Conservation (phyloP, 2,888 invertebrate species). For the Fragum sueziense region DNA sequence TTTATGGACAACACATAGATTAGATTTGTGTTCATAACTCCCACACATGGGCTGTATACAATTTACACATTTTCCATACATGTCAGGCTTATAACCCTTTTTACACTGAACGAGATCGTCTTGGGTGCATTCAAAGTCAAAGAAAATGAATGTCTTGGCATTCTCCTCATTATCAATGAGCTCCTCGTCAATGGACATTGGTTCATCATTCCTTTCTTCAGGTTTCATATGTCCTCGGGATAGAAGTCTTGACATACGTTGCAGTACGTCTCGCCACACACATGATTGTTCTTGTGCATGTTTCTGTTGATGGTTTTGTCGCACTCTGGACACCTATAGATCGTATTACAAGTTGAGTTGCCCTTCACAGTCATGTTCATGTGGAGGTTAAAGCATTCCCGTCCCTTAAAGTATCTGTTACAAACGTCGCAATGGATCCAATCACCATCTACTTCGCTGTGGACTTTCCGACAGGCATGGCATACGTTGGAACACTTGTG, state of each 20-base stretch:
- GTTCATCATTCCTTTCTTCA: not conserved
- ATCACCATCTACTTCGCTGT: not conserved
- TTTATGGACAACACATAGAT: constrained; percentile 47
- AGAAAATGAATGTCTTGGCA: constrained; percentile 28
- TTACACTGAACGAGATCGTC: constrained; percentile 33
- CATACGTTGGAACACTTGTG: constrained; percentile 29
- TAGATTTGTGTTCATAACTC: constrained; percentile 31
- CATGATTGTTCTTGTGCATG: constrained; percentile 10
- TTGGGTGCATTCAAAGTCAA: constrained; percentile 38
- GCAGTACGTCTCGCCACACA: constrained; percentile 18
- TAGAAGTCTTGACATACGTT: constrained; percentile 14
- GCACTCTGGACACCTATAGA: constrained; percentile 33
- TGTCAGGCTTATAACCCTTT: constrained; percentile 3
- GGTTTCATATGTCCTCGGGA: constrained; percentile 24
- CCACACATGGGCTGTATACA: constrained; percentile 35
- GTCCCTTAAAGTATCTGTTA: constrained; percentile 22
- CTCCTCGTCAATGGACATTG: constrained; percentile 19
- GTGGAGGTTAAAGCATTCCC: constrained; percentile 33
- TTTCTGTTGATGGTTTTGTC: constrained; percentile 27
- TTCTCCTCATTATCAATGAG: constrained; percentile 16
- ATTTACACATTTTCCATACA: constrained; percentile 21
- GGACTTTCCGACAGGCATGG: constrained; percentile 3
- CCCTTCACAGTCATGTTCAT: not conserved
- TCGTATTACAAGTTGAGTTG: constrained; percentile 23
- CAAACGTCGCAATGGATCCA: constrained; percentile 26